A percentile compares a stretch with the other conserved stretches of the same genome.
phyloP scores from a whole-genome alignment of 1,140 invertebrate species.

The Maconellicoccus hirsutus region DNA sequence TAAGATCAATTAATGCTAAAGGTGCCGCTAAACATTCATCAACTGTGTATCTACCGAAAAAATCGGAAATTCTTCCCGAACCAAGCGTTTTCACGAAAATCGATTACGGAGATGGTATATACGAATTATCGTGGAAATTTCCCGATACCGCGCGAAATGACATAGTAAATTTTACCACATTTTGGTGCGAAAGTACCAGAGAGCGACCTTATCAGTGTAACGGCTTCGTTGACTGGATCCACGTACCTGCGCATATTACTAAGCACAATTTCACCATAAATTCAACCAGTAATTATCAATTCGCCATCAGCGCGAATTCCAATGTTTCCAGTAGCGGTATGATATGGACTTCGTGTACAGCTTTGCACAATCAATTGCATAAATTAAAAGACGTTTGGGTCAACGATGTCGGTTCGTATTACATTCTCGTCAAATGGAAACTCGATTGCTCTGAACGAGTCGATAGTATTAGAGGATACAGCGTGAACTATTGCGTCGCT shows the following conservation, averaged over 20 bases:
- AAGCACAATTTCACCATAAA: slow-evolving; percentile 41
- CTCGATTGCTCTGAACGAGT: slow-evolving; percentile 55
- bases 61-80: slow-evolving; percentile 30
- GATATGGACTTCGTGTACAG: slow-evolving; percentile 61
- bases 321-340: slow-evolving; percentile 53
- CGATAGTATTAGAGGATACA: slow-evolving; percentile 49
- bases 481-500: slow-evolving; percentile 55
- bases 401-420: slow-evolving; percentile 43
- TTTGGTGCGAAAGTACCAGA: slow-evolving; percentile 51
- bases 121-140: slow-evolving; percentile 56
- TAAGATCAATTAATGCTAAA: not conserved
- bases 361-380: slow-evolving; percentile 51
- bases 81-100: slow-evolving; percentile 53
- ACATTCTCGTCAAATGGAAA: slow-evolving; percentile 52
- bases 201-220: slow-evolving; percentile 47
- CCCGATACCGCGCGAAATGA: slow-evolving; percentile 34
- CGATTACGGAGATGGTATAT: slow-evolving; percentile 46
- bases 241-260: slow-evolving; percentile 36
- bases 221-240: slow-evolving; percentile 45
- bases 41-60: not conserved
- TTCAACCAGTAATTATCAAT: slow-evolving; percentile 43
- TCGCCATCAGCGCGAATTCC: slow-evolving; percentile 60
- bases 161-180: slow-evolving; percentile 53
- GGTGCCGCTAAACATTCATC: not conserved
- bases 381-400: slow-evolving; percentile 55